A percentile compares a stretch with the other conserved stretches of the same genome.
phyloP scores from a whole-genome alignment of 2,113 vertebrate species.

The Neotragus pygmaeus region DNA sequence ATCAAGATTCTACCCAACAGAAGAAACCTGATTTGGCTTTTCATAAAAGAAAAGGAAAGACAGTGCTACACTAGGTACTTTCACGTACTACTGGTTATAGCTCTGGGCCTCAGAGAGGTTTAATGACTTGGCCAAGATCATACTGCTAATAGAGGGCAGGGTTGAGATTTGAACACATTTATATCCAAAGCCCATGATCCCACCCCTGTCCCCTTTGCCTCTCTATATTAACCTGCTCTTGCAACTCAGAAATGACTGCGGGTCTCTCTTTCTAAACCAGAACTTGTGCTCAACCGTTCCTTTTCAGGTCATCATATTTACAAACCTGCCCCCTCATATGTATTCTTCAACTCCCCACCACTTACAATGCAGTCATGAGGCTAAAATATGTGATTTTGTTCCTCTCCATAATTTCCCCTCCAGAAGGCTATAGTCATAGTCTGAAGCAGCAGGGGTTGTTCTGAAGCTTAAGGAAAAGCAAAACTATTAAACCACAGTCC shows the following conservation, averaged over 20 bases:
- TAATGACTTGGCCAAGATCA: not conserved
- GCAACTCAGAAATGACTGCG: not conserved
- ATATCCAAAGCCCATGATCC: not conserved
- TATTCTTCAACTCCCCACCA: not conserved
- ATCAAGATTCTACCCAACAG: not conserved
- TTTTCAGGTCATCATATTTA: not conserved
- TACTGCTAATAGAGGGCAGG: not conserved
- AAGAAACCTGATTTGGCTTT: not conserved
- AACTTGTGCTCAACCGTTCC: not conserved
- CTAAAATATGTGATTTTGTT: conserved; percentile 36
- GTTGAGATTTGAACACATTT: not conserved
- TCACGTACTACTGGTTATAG: not conserved
- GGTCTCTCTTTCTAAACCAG: not conserved
- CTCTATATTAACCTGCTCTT: not conserved
- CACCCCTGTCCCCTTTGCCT: not conserved
- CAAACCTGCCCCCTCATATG: not conserved
- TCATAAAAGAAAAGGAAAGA: not conserved
- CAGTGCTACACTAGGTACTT: no score
- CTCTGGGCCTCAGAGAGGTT: not conserved
- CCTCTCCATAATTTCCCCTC: conserved; percentile 24
- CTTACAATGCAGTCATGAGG: conserved; percentile 24
- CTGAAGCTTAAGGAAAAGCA: conserved; percentile 17
- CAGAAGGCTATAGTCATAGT: not conserved
- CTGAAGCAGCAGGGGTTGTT: not conserved
- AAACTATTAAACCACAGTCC: conserved; percentile 8